Conservation (phyloP, 2,888 invertebrate species). For the Perdita meconis region DNA sequence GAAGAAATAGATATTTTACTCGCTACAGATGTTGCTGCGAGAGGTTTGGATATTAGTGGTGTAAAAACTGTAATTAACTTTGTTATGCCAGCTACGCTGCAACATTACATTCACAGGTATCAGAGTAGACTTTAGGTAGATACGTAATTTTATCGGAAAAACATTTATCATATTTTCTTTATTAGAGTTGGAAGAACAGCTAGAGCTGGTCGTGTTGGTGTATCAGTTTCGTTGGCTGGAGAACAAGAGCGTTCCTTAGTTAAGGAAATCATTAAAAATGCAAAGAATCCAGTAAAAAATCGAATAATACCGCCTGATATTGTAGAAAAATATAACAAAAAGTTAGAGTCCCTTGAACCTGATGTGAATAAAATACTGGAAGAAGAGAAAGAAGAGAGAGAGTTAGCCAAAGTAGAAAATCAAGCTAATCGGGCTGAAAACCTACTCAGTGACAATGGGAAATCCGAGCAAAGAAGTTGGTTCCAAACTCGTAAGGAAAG, state of each 20-base stretch:
- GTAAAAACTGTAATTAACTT: constrained; percentile 99
- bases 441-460: constrained; percentile 85
- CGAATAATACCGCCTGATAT: constrained; percentile 95
- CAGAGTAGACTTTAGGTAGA: not conserved
- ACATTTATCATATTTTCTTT: not conserved
- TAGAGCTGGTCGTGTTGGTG: constrained; percentile 96
- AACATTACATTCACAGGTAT: constrained; percentile 97
- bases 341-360: constrained; percentile 90
- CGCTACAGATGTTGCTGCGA: constrained; percentile 96
- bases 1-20: constrained; percentile 94
- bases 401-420: constrained; percentile 93
- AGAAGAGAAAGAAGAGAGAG: constrained; percentile 93
- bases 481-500: constrained; percentile 94
- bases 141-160: not conserved
- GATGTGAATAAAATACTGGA: constrained; percentile 93
- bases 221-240: constrained; percentile 97
- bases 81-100: constrained; percentile 96
- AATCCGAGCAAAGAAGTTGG: constrained; percentile 88
- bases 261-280: constrained; percentile 95
- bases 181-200: constrained; percentile 96
- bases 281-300: constrained; percentile 93
- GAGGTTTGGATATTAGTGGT: constrained; percentile 98
- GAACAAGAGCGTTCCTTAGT: constrained; percentile 96
- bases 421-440: constrained; percentile 91
- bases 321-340: constrained; percentile 92